Percentiles rank a stretch among this genome's conserved stretches.
These are phyloP conservation scores for Syngnathoides biaculeatus DNA, from an alignment of 2,113 vertebrate genomes.

Conservation along the genomic window DNA sequence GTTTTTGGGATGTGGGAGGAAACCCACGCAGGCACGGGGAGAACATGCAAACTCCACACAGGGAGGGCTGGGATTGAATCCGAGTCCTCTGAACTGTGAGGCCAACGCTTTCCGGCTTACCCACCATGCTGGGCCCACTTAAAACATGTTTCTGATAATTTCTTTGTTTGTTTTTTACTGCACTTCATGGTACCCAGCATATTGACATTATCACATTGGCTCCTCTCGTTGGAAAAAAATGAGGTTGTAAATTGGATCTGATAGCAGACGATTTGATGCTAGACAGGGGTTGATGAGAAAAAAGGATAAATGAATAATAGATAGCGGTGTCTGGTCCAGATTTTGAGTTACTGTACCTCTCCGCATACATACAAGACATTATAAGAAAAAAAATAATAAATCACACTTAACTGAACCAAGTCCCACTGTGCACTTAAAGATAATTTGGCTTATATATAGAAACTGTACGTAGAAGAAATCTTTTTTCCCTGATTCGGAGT, in stretches of 20 bases:
- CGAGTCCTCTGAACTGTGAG: no score
- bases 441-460: neutral
- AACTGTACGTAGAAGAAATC: neutral
- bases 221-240: neutral
- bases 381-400: neutral
- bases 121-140: no score
- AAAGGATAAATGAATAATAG: neutral
- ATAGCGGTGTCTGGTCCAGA: neutral
- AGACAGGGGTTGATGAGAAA: neutral
- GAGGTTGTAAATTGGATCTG: conserved; percentile 9
- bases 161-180: neutral
- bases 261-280: conserved; percentile 5
- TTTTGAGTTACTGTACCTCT: neutral
- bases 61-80: no score
- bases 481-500: conserved; percentile 1
- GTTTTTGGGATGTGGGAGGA: no score
- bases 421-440: neutral
- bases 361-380: neutral
- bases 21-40: no score
- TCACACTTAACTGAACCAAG: neutral
- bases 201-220: neutral
- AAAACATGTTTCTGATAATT: neutral
- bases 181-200: neutral
- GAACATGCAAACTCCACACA: no score
- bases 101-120: no score